Evolutionary conservation across 2,888 invertebrate species (phyloP).

Genomic region (Conistra vaccinii): DNA sequence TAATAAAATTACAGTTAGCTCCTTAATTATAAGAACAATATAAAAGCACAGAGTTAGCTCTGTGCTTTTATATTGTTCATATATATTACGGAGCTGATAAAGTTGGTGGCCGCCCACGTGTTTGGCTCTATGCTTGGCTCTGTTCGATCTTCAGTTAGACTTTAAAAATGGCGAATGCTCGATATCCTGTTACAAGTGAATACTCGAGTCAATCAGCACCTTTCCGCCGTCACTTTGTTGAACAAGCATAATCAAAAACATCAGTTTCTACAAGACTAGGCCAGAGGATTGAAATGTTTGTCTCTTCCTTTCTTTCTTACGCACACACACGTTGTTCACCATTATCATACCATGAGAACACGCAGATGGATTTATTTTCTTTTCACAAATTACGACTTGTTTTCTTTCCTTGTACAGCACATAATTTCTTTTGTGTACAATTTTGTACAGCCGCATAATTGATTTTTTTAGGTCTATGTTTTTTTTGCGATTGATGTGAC

Average conservation of each 20-base stretch:
- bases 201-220: too few relatives aligned
- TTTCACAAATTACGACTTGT: neutral
- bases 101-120: too few relatives aligned
- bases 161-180: too few relatives aligned
- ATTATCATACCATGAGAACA: neutral
- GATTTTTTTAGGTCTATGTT: neutral
- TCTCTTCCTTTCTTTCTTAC: neutral
- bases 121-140: too few relatives aligned
- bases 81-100: too few relatives aligned
- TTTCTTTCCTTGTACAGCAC: neutral
- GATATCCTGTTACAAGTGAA: too few relatives aligned
- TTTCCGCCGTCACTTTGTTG: neutral
- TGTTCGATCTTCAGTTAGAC: too few relatives aligned
- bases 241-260: neutral
- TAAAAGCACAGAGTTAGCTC: too few relatives aligned
- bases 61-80: neutral
- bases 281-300: neutral
- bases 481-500: neutral
- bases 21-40: too few relatives aligned
- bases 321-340: neutral
- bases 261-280: neutral
- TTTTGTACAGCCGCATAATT: neutral
- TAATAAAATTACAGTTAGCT: too few relatives aligned
- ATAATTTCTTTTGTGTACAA: neutral
- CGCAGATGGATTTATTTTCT: neutral